Evolutionary conservation across 92 coral and sea anemone genomes (phyloP).

Genomic region (Isaurus tuberculatus): DNA sequence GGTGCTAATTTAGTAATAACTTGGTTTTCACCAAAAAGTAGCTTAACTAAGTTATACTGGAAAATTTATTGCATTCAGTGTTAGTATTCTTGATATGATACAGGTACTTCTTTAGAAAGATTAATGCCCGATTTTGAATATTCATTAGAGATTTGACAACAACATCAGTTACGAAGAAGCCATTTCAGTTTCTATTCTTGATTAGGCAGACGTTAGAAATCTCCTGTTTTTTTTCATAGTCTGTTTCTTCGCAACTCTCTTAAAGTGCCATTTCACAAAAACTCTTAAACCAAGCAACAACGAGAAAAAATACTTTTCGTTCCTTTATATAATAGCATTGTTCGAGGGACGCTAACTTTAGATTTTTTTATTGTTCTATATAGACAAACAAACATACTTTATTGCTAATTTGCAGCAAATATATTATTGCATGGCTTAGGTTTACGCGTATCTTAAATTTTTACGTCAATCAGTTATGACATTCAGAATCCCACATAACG

Average conservation of each 20-base stretch:
- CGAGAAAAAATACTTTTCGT: constrained; percentile 14
- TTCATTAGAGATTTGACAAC: not conserved
- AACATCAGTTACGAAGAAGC: not conserved
- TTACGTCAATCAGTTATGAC: not conserved
- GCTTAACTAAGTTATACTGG: not conserved
- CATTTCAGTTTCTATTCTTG: not conserved
- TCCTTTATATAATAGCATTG: not conserved
- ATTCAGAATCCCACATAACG: not conserved
- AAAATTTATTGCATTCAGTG: not conserved
- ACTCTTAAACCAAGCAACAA: not conserved
- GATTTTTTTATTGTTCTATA: constrained; percentile 17
- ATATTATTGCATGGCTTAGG: not conserved
- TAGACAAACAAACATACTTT: not conserved
- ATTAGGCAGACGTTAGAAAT: not conserved
- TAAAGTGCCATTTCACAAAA: not conserved
- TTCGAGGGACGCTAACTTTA: constrained; percentile 30
- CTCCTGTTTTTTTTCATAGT: not conserved
- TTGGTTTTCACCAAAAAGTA: not conserved
- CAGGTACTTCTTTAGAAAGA: not conserved
- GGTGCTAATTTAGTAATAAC: constrained; percentile 23
- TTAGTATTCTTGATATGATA: not conserved
- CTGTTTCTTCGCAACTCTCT: not conserved
- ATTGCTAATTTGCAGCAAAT: constrained; percentile 10
- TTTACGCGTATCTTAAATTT: not conserved
- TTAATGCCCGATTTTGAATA: not conserved